Evolutionary conservation across 2,888 invertebrate genomes (phyloP), one percentile per base, ranked within the genome.

Genomic region (Mantis religiosa): DNA sequence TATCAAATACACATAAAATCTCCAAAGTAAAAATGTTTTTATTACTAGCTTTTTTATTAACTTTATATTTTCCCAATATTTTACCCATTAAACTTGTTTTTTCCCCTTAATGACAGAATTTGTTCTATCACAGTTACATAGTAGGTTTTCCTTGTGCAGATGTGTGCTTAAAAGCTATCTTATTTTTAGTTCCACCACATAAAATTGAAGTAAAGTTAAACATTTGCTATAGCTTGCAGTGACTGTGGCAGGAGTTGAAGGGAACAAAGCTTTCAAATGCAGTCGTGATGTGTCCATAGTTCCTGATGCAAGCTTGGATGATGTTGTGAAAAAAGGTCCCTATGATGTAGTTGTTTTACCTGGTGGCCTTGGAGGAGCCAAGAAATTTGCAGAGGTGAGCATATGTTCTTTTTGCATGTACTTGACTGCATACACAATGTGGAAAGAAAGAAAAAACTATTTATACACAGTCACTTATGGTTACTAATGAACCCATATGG

Each of bases 261-360:
- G 96, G 8, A 92, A 92, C 0, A 93, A 94, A 0, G 94, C 96
- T 0, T 96, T 98, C 0, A 95, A 95, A 90, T 98, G 99, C 92
- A 98, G 98, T 8, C 94, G 99, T 12, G 96, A 97, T 91, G 96
- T 99, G 0, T 94, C 95, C 0, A 95, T 99, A 82, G 94, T 96
- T 1, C 98, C 99, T 0, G 99, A 99, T 92, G 94, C 94, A 85
- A 94, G 95, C 0, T 92, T 98, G 9, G 93, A 94, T 0, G 95
- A 96, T 27, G 95, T 95, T 0, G 92, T 92, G 92, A 28, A 92
- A 94, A 94, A 93, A 91, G 94, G 92, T 0, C 93, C 93, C 1
- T 97, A 94, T 92, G 97, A 97, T 93, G 96, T 94, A 4, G 93
- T 98, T 25, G 95, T 99, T 85, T 93, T 99, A n/a, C 99, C 99